These are phyloP conservation scores for Urocynchramus pylzowi DNA, from an alignment of 2,113 vertebrate species.

Conservation along the genomic window DNA sequence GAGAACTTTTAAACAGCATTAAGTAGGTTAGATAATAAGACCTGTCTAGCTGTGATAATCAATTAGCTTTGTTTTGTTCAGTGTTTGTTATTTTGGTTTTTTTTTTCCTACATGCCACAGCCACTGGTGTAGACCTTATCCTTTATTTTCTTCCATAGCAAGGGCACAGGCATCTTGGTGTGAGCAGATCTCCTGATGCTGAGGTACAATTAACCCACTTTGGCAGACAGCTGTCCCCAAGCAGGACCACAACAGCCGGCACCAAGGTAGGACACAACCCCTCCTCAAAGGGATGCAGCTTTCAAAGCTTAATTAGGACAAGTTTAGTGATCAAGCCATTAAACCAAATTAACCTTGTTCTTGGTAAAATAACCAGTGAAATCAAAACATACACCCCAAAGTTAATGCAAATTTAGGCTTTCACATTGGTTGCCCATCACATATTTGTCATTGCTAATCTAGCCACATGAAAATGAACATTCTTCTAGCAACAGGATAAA, in stretches of 20 bases:
- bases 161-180: background rate
- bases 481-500: background rate
- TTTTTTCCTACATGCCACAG: background rate
- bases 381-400: background rate
- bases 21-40: background rate
- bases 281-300: background rate
- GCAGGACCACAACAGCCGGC: background rate
- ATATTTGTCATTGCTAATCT: background rate
- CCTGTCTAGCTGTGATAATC: background rate
- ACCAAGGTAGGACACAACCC: background rate
- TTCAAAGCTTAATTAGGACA: background rate
- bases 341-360: background rate
- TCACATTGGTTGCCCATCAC: background rate
- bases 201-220: background rate
- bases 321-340: background rate
- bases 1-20: background rate
- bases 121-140: background rate
- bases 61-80: background rate
- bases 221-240: background rate
- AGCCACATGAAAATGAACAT: background rate
- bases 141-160: background rate
- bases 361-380: background rate
- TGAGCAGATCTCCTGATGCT: background rate
- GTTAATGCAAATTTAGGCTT: background rate
- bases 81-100: background rate